Evolutionary conservation across 1,140 invertebrate species (phyloP).

Genomic region (Whitmania pigra): DNA sequence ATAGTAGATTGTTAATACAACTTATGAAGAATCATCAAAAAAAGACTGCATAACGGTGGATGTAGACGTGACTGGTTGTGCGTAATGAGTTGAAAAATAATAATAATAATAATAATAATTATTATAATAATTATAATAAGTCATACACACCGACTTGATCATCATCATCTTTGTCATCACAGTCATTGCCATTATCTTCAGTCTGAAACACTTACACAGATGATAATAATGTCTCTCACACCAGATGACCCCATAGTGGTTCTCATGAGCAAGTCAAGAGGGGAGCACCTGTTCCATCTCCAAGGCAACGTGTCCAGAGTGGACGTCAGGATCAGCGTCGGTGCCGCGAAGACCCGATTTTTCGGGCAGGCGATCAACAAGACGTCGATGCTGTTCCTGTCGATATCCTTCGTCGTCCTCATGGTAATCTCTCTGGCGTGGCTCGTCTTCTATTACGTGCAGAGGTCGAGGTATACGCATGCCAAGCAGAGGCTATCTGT

Average conservation of each 20-base stretch:
- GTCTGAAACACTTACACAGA: not conserved
- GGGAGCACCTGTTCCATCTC: not conserved
- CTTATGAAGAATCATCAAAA: too few relatives aligned
- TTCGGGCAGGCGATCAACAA: slow-evolving; percentile 32
- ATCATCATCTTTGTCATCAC: too few relatives aligned
- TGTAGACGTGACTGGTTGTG: too few relatives aligned
- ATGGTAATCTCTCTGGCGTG: slow-evolving; percentile 85
- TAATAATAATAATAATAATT: too few relatives aligned
- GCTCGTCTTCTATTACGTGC: slow-evolving; percentile 86
- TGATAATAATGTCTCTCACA: not conserved
- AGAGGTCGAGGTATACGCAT: slow-evolving; percentile 78
- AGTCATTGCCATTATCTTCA: too few relatives aligned
- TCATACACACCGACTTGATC: too few relatives aligned
- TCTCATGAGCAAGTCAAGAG: not conserved
- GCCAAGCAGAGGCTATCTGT: slow-evolving; percentile 66
- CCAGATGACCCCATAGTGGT: not conserved
- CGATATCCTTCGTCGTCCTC: slow-evolving; percentile 81
- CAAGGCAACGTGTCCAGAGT: not conserved
- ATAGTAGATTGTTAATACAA: too few relatives aligned
- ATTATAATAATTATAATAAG: too few relatives aligned
- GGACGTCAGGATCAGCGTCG: not conserved
- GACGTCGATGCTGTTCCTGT: slow-evolving; percentile 73
- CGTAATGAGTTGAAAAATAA: too few relatives aligned
- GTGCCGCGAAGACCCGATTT: not conserved
- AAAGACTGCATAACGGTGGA: too few relatives aligned